A percentile compares a stretch with the other conserved stretches of the same genome.
phyloP scores from a whole-genome alignment of 1,140 invertebrate species.

The Aphelinus certus region DNA sequence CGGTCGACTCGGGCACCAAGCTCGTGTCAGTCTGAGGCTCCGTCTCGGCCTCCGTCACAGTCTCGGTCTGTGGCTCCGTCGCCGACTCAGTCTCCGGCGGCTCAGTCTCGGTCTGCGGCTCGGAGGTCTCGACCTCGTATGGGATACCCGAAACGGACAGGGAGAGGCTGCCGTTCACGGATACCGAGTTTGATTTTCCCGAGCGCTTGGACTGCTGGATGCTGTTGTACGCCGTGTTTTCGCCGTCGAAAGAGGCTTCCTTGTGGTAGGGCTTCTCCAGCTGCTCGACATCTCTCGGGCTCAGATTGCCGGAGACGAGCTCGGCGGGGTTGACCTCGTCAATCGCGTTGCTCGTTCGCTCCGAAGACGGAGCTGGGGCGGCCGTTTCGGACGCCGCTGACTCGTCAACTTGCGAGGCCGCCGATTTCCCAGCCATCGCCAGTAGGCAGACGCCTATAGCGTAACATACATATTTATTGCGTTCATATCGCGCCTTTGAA shows the following conservation, averaged over 20 bases:
- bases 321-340: background rate
- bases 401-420: background rate
- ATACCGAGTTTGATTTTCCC: background rate
- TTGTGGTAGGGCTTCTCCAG: slow-evolving; percentile 12
- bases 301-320: background rate
- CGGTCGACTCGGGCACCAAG: background rate
- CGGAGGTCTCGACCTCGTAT: too few relatives aligned
- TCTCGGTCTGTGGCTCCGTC: background rate
- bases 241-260: background rate
- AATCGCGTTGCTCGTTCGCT: slow-evolving; percentile 27
- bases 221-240: background rate
- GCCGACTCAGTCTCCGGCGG: background rate
- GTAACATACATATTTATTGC: background rate
- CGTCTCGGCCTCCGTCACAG: background rate
- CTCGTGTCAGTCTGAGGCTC: background rate
- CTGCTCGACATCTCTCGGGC: background rate
- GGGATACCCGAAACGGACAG: background rate
- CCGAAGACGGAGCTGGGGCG: background rate
- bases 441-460: slow-evolving; percentile 2
- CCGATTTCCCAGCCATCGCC: background rate
- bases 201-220: background rate
- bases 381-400: background rate
- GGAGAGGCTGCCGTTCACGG: background rate
- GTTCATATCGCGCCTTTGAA: background rate
- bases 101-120: background rate